Evolutionary conservation across 2,113 vertebrate genomes (phyloP).

Genomic region (Onychorhynchus coronatus): DNA sequence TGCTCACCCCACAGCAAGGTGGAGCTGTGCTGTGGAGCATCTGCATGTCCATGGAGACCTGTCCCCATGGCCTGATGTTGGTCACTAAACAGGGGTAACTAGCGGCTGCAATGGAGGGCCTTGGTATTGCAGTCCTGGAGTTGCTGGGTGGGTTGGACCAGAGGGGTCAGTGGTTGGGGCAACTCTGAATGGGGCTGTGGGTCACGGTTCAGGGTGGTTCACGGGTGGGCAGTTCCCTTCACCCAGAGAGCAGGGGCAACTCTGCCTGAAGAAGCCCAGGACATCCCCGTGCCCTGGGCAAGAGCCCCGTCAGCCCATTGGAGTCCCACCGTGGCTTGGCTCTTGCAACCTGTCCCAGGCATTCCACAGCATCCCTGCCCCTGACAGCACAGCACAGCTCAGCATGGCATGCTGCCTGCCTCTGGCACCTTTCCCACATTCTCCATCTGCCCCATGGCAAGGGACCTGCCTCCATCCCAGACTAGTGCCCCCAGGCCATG

Average conservation of each 20-base stretch:
- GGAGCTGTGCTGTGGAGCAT: not conserved
- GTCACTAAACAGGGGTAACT: not conserved
- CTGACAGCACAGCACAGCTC: accelerated
- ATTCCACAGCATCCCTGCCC: not conserved
- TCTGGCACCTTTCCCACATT: not conserved
- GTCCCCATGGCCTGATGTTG: not conserved
- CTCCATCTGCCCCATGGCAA: not conserved
- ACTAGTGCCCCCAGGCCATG: not conserved
- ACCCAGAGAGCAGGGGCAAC: not conserved
- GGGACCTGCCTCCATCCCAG: not conserved
- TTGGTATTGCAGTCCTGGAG: accelerated
- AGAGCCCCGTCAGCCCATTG: too few relatives aligned
- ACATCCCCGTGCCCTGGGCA: accelerated
- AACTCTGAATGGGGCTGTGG: not conserved
- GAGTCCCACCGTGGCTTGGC: accelerated
- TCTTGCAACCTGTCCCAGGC: not conserved
- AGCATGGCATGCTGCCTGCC: not conserved
- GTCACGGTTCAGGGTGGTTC: not conserved
- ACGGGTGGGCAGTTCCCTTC: not conserved
- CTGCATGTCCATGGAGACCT: not conserved
- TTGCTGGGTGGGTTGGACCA: not conserved
- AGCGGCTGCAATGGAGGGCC: not conserved
- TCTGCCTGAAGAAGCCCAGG: not conserved
- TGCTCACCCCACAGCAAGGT: accelerated
- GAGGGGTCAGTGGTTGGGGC: not conserved